Conservation (phyloP, 35 echinoderm and acorn worm genomes). For the Ptychodera flava region DNA sequence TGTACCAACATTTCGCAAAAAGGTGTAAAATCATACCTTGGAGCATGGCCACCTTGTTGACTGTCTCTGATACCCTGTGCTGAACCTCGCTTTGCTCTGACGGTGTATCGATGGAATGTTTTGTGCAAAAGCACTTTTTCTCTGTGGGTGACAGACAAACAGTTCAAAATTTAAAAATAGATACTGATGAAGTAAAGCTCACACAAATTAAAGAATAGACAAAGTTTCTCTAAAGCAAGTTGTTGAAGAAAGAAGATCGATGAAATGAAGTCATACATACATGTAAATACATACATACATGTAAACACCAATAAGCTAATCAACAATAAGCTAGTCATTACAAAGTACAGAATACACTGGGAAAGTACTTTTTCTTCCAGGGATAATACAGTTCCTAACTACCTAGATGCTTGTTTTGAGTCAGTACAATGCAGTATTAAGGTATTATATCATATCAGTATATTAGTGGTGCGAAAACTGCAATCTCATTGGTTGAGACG, state of each 20-base stretch:
- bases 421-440: not conserved
- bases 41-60: constrained; percentile 51
- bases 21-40: no score
- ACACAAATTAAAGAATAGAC: no score
- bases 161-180: no score
- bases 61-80: constrained; percentile 69
- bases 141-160: constrained; percentile 23
- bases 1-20: no score
- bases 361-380: not conserved
- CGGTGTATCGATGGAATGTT: constrained; percentile 95
- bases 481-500: not conserved
- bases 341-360: no score
- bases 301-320: not conserved
- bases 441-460: not conserved
- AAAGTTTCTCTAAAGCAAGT: not conserved
- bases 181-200: no score
- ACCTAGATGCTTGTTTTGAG: no score
- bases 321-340: no score
- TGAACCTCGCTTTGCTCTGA: constrained; percentile 88
- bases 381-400: not conserved
- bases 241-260: not conserved
- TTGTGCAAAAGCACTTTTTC: constrained; percentile 72
- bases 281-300: not conserved
- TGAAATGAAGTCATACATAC: not conserved
- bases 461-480: no score